Conservation (phyloP, 2,797 vertebrate genomes). For the Nyctibius grandis region DNA sequence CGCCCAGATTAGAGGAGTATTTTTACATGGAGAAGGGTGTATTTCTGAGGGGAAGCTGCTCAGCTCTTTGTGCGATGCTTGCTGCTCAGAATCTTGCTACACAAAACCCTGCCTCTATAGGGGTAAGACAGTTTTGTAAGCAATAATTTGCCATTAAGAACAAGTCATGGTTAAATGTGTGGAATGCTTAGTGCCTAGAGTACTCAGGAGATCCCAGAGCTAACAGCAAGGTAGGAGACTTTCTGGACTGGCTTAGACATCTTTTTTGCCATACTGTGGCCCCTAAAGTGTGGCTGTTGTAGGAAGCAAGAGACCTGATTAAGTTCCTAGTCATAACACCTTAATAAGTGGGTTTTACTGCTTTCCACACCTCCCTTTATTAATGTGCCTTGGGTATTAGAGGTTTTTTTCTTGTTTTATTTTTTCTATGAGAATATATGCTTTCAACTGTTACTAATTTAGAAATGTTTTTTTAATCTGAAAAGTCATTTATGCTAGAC, state of each 20-base stretch:
- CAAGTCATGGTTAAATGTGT: not conserved
- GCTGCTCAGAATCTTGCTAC: not conserved
- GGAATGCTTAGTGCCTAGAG: not conserved
- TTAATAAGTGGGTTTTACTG: not conserved
- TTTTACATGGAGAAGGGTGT: not conserved
- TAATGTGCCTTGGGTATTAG: slow-evolving; percentile 1
- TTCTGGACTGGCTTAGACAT: not conserved
- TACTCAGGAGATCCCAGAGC: not conserved
- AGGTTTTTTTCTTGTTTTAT: not conserved
- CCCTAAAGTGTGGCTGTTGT: not conserved
- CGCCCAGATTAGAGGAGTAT: not conserved
- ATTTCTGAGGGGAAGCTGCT: not conserved
- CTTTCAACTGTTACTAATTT: not conserved
- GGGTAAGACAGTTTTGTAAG: not conserved
- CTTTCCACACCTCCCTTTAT: not conserved
- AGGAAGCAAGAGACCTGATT: not conserved
- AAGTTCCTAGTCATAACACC: not conserved
- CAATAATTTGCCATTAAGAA: not conserved
- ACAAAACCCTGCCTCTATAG: not conserved
- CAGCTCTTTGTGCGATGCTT: not conserved
- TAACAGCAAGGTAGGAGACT: not conserved
- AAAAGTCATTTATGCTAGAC: not conserved
- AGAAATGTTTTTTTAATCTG: not conserved
- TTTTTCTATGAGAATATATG: not conserved
- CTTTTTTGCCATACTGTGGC: not conserved